Evolutionary conservation across 2,888 invertebrate species (phyloP).

Genomic region (Pherbina coryleti): DNA sequence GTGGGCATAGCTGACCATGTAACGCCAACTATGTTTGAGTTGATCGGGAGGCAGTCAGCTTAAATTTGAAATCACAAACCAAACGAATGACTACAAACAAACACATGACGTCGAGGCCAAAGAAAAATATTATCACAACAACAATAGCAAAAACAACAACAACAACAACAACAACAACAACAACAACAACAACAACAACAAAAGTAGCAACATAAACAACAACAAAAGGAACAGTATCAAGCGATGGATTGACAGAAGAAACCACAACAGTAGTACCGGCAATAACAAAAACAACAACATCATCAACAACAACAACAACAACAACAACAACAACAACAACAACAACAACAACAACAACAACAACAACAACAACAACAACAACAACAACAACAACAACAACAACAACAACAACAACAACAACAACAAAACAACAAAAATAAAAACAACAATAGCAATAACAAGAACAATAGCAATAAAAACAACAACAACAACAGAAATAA

Average conservation of each 20-base stretch:
- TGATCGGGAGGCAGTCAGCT: neutral
- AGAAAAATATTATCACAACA: constrained; percentile 24
- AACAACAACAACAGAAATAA: constrained; percentile 12
- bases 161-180: too few relatives aligned
- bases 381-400: constrained; percentile 4
- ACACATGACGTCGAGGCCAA: neutral
- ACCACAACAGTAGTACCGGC: neutral
- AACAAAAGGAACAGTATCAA: constrained; percentile 3
- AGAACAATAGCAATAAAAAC: neutral
- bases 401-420: constrained; percentile 15
- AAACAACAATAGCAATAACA: too few relatives aligned
- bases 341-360: constrained; percentile 15
- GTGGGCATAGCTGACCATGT: neutral
- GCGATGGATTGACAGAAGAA: neutral
- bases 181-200: too few relatives aligned
- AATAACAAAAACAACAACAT: too few relatives aligned
- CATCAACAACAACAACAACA: constrained; percentile 8
- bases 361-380: constrained; percentile 12
- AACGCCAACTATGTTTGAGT: neutral
- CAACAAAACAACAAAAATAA: too few relatives aligned
- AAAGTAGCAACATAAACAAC: too few relatives aligned
- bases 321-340: constrained; percentile 4
- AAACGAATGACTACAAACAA: neutral
- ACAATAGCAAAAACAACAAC: constrained; percentile 3
- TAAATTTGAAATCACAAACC: constrained; percentile 1